phyloP scores from a whole-genome alignment of 2,888 invertebrate genomes.

The Leptopterna dolabrata region DNA sequence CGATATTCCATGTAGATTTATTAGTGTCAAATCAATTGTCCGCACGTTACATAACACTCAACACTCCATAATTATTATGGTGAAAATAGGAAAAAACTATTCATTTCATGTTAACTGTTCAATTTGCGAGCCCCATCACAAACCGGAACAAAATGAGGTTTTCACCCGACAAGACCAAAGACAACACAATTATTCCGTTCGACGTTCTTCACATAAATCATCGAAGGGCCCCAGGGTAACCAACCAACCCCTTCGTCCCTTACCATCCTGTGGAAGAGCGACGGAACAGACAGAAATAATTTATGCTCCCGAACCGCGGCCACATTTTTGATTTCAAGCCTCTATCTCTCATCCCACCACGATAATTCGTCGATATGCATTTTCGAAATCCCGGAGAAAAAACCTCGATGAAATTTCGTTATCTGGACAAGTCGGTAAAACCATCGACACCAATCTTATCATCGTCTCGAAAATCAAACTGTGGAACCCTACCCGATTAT shows the following conservation, averaged over 20 bases:
- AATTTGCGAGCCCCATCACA: not conserved
- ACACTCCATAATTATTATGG: too few relatives aligned
- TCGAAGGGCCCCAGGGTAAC: not conserved
- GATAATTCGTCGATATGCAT: constrained; percentile 30
- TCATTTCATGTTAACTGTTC: too few relatives aligned
- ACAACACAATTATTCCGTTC: constrained; percentile 15
- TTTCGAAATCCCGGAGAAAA: not conserved
- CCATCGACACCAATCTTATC: constrained; percentile 29
- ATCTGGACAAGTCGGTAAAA: not conserved
- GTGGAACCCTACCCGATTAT: not conserved
- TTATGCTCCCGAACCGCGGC: constrained; percentile 18
- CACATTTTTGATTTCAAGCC: constrained; percentile 23
- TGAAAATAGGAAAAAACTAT: too few relatives aligned
- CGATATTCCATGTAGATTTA: too few relatives aligned
- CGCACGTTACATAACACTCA: too few relatives aligned
- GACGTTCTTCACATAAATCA: constrained; percentile 26
- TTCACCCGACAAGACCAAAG: constrained; percentile 5
- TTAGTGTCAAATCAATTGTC: too few relatives aligned
- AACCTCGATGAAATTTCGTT: constrained; percentile 22
- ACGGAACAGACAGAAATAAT: constrained; percentile 23
- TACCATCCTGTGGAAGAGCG: not conserved
- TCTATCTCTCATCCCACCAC: not conserved
- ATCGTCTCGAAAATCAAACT: constrained; percentile 29
- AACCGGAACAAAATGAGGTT: not conserved
- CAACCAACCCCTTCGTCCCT: not conserved